phyloP scores from a whole-genome alignment of 2,113 vertebrate genomes.

The Lichenostomus cassidix region DNA sequence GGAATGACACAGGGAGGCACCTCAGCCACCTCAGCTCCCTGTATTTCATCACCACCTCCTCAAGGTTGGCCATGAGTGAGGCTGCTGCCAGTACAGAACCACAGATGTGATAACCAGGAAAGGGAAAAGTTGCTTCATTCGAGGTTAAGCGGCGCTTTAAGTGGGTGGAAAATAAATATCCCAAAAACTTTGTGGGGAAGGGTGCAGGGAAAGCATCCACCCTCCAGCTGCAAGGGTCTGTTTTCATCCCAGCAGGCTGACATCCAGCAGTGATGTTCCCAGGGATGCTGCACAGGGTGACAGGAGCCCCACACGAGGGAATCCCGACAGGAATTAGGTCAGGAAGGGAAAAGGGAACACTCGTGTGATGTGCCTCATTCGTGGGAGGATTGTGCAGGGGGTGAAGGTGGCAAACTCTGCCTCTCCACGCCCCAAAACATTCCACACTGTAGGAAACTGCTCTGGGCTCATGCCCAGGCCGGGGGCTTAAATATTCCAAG shows the following conservation, averaged over 20 bases:
- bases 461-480: not conserved
- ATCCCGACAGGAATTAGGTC: not conserved
- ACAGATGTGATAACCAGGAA: not conserved
- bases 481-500: not conserved
- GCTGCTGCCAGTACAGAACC: not conserved
- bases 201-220: not conserved
- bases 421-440: not conserved
- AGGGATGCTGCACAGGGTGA: not conserved
- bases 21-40: not conserved
- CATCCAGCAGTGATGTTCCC: not conserved
- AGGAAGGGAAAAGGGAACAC: not conserved
- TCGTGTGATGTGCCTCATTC: not conserved
- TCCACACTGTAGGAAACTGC: not conserved
- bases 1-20: not conserved
- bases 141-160: fast-evolving
- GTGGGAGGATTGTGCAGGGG: not conserved
- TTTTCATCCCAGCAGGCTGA: not conserved
- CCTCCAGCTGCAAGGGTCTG: not conserved
- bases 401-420: not conserved
- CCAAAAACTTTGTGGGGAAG: fast-evolving
- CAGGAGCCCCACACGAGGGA: not conserved
- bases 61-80: not conserved
- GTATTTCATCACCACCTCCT: not conserved
- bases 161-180: not conserved
- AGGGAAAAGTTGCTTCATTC: not conserved